Base-by-base conservation (phyloP, 2,797 vertebrate genomes). In the Xerus rutilus region DNA sequence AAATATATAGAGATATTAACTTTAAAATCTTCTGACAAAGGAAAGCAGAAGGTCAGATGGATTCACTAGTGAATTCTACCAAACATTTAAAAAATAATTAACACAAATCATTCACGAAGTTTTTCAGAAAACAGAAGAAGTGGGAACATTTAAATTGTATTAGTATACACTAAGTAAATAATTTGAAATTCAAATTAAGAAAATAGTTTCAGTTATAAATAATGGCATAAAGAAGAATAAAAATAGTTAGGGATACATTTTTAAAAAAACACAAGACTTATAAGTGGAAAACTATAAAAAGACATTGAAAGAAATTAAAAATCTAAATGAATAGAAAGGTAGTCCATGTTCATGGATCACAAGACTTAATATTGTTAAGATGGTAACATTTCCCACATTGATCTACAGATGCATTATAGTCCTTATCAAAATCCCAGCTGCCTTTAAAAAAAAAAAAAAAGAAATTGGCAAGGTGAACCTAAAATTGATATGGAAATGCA, bases 141-240 rank as follows among this genome's bases (percentile, higher is more conserved):
- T 73, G 67, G 9, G 18, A 57, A 32, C 21, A 73, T 39, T 57
- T 90, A 11, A 25, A 4, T 57, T 65, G 10, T 57, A 28, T 89
- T 35, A 89, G 18, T 78, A 10, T 78, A 39, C 5, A 54, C 23
- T 64, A 54, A 39, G 54, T 78, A 70, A 89, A 84, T n/a, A 84
- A 73, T 57, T 72, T 65, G 47, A 85, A 89, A 78, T 35, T 89
- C 65, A 85, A 92, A 78, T 78, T 72, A 88, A 65, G 35, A 57
- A 85, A 85, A 57, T 7, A 89, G 57, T 77, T 88, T 23, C n/a
- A 77, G 10, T 59, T 49, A 59, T 52, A 95, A 92, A 62, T 45
- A 92, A 88, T 35, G 73, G 85, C n/a, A 54, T 76, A 43, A 77
- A 70, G 7, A 70, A 88, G 28, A 88, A 70, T 77, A 83, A 77